Evolutionary conservation across 2,888 invertebrate species (phyloP).

Genomic region (Candidula unifasciata): DNA sequence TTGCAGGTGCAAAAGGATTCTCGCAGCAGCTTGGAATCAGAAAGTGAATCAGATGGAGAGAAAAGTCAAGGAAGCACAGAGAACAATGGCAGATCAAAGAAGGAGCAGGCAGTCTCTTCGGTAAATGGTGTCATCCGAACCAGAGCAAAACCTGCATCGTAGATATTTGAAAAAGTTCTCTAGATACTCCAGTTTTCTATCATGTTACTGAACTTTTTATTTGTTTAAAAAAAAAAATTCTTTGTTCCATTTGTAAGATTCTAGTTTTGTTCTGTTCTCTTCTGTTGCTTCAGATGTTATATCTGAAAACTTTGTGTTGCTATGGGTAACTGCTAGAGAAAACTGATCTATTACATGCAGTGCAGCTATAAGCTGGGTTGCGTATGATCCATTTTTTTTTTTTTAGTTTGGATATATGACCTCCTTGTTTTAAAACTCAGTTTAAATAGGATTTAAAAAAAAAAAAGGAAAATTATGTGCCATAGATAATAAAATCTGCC

Average conservation of each 20-base stretch:
- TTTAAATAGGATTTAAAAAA: no score
- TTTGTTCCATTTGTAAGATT: background rate
- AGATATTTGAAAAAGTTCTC: background rate
- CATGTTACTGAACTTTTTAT: background rate
- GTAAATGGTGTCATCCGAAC: conserved; percentile 34
- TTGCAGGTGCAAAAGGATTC: conserved; percentile 54
- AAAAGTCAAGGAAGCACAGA: background rate
- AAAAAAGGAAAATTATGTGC: no score
- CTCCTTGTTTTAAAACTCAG: no score
- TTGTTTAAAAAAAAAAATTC: no score
- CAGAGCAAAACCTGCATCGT: conserved; percentile 14
- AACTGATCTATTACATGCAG: no score
- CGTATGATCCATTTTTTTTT: no score
- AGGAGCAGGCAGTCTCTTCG: conserved; percentile 11
- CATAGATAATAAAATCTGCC: no score
- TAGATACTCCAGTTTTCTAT: no score
- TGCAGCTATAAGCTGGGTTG: no score
- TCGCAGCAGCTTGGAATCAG: conserved; percentile 54
- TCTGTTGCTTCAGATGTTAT: background rate
- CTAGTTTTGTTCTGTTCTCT: background rate
- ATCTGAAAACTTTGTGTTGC: background rate
- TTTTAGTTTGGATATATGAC: no score
- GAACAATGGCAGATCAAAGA: conserved; percentile 12
- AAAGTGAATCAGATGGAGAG: conserved; percentile 42
- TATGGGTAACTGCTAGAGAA: background rate